phyloP scores from a whole-genome alignment of 2,888 invertebrate species.

The Hybos culiciformis region DNA sequence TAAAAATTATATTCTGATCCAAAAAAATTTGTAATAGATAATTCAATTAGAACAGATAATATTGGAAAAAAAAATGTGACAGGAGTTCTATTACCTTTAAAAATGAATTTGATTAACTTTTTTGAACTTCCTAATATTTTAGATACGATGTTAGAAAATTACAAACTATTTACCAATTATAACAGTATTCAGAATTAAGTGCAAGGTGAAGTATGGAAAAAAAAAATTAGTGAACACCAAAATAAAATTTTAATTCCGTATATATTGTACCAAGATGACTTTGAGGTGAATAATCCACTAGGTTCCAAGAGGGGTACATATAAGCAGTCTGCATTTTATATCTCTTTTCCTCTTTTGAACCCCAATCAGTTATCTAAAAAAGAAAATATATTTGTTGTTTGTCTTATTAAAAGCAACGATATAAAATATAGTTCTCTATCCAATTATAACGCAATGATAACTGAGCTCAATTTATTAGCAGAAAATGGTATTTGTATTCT shows the following conservation, averaged over 20 bases:
- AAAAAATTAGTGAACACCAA: not conserved
- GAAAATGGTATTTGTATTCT: not conserved
- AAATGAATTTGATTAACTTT: not conserved
- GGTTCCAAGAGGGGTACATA: slow-evolving; percentile 4
- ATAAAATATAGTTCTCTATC: not conserved
- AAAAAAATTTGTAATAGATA: not conserved
- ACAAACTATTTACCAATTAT: not conserved
- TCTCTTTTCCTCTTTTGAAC: slow-evolving; percentile 3
- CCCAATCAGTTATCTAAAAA: slow-evolving; percentile 3
- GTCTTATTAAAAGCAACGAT: not conserved
- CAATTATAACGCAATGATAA: not conserved
- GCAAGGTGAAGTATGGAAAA: slow-evolving; percentile 1
- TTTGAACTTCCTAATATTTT: not conserved
- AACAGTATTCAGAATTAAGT: not conserved
- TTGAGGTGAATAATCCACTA: slow-evolving; percentile 8
- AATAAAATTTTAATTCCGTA: slow-evolving; percentile 4
- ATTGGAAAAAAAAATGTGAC: not conserved
- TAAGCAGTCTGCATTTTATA: slow-evolving; percentile 4
- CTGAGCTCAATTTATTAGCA: not conserved
- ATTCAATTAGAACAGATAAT: not conserved
- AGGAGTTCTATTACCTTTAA: not conserved
- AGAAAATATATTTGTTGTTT: slow-evolving; percentile 8
- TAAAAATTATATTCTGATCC: not conserved
- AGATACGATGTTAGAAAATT: not conserved
- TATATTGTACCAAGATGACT: slow-evolving; percentile 8